Evolutionary conservation across 2,113 vertebrate genomes (phyloP).

Genomic region (Chauna torquata): DNA sequence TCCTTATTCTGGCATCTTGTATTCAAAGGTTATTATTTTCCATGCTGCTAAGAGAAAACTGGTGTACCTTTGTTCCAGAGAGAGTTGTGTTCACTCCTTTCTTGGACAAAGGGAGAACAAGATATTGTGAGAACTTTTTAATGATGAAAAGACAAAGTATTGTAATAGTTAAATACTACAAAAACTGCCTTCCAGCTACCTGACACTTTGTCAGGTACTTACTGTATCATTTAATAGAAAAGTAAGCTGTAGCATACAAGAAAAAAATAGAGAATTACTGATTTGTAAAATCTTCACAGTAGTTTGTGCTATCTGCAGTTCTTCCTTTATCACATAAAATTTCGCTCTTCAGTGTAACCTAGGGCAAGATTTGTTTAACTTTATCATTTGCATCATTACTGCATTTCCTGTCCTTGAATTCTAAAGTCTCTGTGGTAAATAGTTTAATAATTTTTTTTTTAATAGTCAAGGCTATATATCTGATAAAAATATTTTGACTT

Average conservation of each 20-base stretch:
- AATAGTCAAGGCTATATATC: constrained; percentile 39
- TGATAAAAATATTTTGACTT: constrained; percentile 13
- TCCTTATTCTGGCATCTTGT: neutral
- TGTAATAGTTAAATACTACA: neutral
- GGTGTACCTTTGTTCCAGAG: neutral
- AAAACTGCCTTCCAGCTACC: neutral
- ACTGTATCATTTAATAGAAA: neutral
- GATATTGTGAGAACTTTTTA: neutral
- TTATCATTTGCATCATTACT: neutral
- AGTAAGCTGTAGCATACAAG: neutral
- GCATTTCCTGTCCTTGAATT: constrained; percentile 56
- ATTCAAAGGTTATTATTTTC: neutral
- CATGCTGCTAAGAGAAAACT: neutral
- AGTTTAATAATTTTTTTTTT: neutral
- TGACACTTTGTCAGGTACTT: neutral
- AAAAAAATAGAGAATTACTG: neutral
- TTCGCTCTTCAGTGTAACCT: neutral
- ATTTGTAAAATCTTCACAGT: neutral
- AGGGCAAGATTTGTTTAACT: neutral
- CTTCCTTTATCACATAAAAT: neutral
- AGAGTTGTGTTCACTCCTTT: neutral
- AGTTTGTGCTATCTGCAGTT: neutral
- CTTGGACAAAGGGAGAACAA: neutral
- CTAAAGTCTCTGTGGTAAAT: neutral
- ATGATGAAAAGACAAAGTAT: neutral